Base-by-base conservation (phyloP, 92 coral and sea anemone species). In the Nematostella vectensis region DNA sequence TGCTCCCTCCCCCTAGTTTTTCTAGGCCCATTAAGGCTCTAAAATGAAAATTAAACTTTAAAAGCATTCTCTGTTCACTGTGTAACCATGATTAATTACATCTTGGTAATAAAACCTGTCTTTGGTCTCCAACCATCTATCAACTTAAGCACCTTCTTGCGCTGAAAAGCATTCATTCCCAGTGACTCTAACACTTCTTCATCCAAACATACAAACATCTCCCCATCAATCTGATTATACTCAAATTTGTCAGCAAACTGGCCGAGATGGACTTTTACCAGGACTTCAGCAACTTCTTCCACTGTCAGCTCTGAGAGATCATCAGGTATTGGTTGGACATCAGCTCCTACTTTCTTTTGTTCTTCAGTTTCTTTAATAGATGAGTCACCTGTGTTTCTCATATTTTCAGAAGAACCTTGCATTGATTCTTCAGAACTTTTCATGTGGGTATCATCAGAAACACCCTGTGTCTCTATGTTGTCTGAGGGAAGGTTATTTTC, bases 71-170 rank as follows among this genome's bases (percentile, higher is more conserved):
- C n/a, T n/a, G n/a, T n/a, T n/a, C n/a, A n/a, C n/a, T n/a, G n/a
- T n/a, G n/a, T n/a, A 33, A 33, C 40, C 15, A 6, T 33, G 6
- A 15, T 6, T 33, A 6, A 15, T 33, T 33, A 33, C 40, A 33
- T 33, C 15, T 33, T 33, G 40, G 40, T 33, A 33, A 33, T 6
- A 33, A 33, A 6, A 33, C 40, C 6, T 33, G 15, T 50, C 36
- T 67, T 81, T n/a, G 99, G 99, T 29, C 99, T 80, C 99, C 96
- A 93, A 33, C 99, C 99, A 10, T 50, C 47, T 17, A 86, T 54
- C 47, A 93, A 59, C 43, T 72, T 86, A 9, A 57, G 25, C 52
- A 93, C 52, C 71, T 93, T 93, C 65, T 76, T 82, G 62, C 83
- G 59, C 48, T 93, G 88, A 67, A 93, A 82, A 30, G 73, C 59